phyloP scores from a whole-genome alignment of 2,113 vertebrate genomes.

The Copsychus sechellarum region DNA sequence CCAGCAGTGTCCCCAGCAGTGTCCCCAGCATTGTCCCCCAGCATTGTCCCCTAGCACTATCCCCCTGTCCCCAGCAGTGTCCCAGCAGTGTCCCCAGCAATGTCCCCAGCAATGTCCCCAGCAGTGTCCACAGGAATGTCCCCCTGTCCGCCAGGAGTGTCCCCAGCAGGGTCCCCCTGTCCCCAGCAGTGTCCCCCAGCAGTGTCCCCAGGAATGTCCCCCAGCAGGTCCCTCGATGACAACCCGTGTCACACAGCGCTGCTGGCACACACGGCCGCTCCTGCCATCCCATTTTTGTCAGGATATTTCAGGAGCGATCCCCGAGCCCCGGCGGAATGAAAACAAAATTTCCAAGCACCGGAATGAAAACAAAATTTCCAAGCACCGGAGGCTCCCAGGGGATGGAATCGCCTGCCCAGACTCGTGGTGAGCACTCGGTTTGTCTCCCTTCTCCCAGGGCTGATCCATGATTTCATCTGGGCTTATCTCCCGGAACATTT shows the following conservation, averaged over 20 bases:
- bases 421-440: background rate
- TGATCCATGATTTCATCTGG: background rate
- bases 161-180: accelerated
- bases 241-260: accelerated
- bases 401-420: background rate
- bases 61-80: accelerated
- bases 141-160: too few species aligned
- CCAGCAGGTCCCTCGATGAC: accelerated
- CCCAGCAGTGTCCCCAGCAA: too few species aligned
- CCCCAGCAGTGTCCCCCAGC: accelerated
- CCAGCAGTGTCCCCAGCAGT: accelerated
- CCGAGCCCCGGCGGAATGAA: background rate
- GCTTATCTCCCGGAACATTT: background rate
- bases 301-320: background rate
- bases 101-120: too few species aligned
- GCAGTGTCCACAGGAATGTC: too few species aligned
- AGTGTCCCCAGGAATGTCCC: accelerated
- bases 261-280: background rate
- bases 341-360: too few species aligned
- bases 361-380: background rate
- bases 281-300: background rate
- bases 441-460: background rate
- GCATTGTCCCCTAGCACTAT: accelerated
- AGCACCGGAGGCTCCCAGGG: background rate
- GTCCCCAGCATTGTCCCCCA: accelerated